Base-by-base conservation (phyloP, 2,797 vertebrate genomes). In the Melanogrammus aeglefinus region DNA sequence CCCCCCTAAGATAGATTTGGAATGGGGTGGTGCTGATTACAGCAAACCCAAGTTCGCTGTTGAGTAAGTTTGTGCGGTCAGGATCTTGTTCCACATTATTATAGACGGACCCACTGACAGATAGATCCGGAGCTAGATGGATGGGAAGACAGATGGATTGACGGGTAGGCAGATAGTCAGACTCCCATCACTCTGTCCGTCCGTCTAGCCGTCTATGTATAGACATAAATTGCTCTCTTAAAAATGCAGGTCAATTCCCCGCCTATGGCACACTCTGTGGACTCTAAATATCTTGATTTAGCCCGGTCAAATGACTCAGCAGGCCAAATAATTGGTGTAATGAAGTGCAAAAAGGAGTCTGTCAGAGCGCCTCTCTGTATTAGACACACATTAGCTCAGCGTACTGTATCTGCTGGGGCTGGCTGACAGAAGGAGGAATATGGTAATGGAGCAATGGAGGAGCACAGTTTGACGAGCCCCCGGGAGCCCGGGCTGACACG, bases 251-350 rank as follows among this genome's bases (percentile, higher is more conserved):
- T 12, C 21, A 14, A 33, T 4, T 14, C 24, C 31, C 70, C 31
- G 69, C 27, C 7, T 66, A 27, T 7, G 27, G 16, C 18, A 77
- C 70, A 69, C 41, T 31, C 74, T 47, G 13, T 57, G 51, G 13
- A 57, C 16, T 57, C 51, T 14, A 57, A 57, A 21, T 88, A 84
- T 81, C 83, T 88, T 86, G 83, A 86, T 87, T 90, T 78, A 77
- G 78, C 80, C 73, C 76, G 84, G 84, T 92, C 88, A 91, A 89
- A 89, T 89, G 86, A 88, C 86, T 91, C 89, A 86, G 89, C 79
- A 91, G 89, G 85, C 81, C 87, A 88, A 91, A 89, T 90, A 89
- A 93, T 91, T 90, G 86, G 83, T 86, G 86, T 91, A 92, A 92
- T 91, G 90, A 92, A 91, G 90, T 88, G 90, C 81, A 88, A 85